Conservation (phyloP, 2,113 vertebrate species). For the Microcebus jonahi region DNA sequence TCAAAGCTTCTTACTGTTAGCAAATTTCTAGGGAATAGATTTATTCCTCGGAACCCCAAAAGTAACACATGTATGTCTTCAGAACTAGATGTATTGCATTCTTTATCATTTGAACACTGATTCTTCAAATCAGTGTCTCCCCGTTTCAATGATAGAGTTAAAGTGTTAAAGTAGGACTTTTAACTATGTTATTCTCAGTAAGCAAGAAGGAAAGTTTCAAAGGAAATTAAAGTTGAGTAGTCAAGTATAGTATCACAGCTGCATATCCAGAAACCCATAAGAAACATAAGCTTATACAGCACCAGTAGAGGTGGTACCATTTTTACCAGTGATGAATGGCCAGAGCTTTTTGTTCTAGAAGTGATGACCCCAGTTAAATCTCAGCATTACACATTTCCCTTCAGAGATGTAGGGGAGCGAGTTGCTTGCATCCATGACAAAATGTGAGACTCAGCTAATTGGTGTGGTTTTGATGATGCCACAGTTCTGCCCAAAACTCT, state of each 20-base stretch:
- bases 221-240: background rate
- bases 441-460: conserved; percentile 60
- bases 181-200: background rate
- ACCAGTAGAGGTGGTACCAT: background rate
- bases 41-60: background rate
- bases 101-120: conserved; percentile 37
- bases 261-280: background rate
- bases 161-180: conserved; percentile 24
- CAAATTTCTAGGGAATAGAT: conserved; percentile 42
- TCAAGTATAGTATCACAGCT: background rate
- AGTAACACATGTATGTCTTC: background rate
- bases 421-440: conserved; percentile 1
- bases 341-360: conserved; percentile 16
- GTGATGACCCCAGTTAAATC: conserved; percentile 33
- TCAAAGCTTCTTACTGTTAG: background rate
- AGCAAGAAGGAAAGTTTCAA: conserved; percentile 11
- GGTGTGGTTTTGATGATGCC: conserved; percentile 55
- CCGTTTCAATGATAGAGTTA: background rate
- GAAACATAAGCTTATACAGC: background rate
- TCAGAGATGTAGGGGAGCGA: background rate
- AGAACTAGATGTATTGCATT: background rate
- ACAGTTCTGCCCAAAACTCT: conserved; percentile 55
- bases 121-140: conserved; percentile 19
- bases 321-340: background rate
- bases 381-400: conserved; percentile 31